Evolutionary conservation across 2,888 invertebrate genomes (phyloP), one percentile per base, ranked within the genome.

Genomic region (Lycophotia porphyrea): DNA sequence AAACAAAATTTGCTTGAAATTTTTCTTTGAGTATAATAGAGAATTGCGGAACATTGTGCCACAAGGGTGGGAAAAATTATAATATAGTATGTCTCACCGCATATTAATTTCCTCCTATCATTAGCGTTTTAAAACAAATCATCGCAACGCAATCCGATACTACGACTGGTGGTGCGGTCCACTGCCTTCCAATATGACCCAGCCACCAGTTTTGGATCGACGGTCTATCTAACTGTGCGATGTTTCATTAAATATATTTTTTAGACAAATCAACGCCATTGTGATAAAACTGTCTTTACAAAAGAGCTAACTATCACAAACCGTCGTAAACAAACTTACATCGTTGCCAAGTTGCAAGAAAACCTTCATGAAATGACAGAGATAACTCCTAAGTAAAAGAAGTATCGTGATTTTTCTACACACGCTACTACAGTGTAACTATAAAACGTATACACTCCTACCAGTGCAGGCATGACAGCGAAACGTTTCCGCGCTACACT

Each of bases 401-500:
- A 52, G 44, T 27, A 34, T 39, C 8, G n/a, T 61, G n/a, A 49
- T 55, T 39, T 21, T 34, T 34, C 34, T 27, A 31, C 5, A 52
- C 36, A 58, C 60, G 44, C 52, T 47, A 55, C 74, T 18, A 68
- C 58, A 49, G 49, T 61, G 27, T 49, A 27, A 24, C 65, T 49
- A 77, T 47, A 71, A 69, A 83, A 61, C 36, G 27, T 34, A 64
- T 36, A 55, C 7, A 60, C 24, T 42, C 63, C 15, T 27, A 49
- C 66, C 49, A 47, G 60, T 55, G n/a, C 47, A 44, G 52, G 24
- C 60, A 74, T 74, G 55, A 31, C 31, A 70, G 34, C 18, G 5
- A 31, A n/a, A 39, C 36, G n/a, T 71, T 83, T 52, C 63, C 44
- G 52, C 18, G n/a, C 7, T 34, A n/a, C 52, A 42, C 66, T 58